A percentile compares a stretch with the other conserved stretches of the same genome.
Conservation (phyloP, 2,888 invertebrate species). For the Carpatolechia fugitivella region DNA sequence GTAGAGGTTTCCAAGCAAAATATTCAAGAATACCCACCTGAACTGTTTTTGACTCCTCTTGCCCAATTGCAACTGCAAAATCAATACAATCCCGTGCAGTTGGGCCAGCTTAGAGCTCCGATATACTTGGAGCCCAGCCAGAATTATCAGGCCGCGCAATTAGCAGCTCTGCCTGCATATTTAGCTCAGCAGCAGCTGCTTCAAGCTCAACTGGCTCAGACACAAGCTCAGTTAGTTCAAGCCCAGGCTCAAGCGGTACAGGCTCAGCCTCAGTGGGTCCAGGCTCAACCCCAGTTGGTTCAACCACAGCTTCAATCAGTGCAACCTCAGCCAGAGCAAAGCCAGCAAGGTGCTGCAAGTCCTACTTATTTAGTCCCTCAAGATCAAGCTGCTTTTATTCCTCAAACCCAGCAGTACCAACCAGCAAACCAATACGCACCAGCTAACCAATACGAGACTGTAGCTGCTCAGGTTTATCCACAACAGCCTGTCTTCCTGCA, state of each 20-base stretch:
- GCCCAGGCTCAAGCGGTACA: constrained; percentile 29
- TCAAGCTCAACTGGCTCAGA: constrained; percentile 33
- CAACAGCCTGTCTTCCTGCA: constrained; percentile 42
- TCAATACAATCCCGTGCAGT: constrained; percentile 51
- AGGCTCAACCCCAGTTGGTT: constrained; percentile 30
- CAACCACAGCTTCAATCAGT: constrained; percentile 33
- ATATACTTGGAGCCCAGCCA: constrained; percentile 46
- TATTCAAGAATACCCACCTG: constrained; percentile 63
- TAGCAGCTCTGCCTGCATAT: constrained; percentile 61
- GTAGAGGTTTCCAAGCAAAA: constrained; percentile 67
- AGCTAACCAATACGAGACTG: constrained; percentile 30
- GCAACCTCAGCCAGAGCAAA: constrained; percentile 20
- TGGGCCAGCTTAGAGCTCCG: constrained; percentile 47
- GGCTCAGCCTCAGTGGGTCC: constrained; percentile 19
- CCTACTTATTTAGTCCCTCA: constrained; percentile 20
- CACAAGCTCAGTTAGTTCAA: constrained; percentile 42
- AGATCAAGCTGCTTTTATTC: constrained; percentile 5
- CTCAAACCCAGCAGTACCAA: constrained; percentile 22
- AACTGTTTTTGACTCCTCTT: constrained; percentile 58
- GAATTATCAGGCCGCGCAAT: constrained; percentile 57
- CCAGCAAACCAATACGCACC: constrained; percentile 29
- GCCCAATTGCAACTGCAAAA: constrained; percentile 60
- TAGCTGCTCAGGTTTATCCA: constrained; percentile 34
- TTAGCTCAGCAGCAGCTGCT: constrained; percentile 53
- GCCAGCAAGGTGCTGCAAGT: constrained; percentile 20